Percentiles rank a stretch among this genome's conserved stretches.
These are phyloP conservation scores for Eclectus roratus DNA, from an alignment of 2,113 vertebrate species.

Conservation along the genomic window DNA sequence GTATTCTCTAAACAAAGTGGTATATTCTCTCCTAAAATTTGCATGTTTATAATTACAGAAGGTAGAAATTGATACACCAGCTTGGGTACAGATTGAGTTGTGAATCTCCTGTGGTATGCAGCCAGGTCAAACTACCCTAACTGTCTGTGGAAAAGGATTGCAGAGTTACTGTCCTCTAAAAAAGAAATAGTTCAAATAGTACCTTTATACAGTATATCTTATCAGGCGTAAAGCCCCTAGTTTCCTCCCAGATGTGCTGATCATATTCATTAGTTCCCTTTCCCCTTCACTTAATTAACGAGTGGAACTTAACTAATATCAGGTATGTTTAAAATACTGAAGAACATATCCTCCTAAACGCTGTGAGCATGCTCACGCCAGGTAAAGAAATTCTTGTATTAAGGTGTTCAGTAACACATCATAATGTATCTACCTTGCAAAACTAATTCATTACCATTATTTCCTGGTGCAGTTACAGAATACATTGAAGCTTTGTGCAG, in stretches of 20 bases:
- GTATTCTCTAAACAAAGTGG: constrained; percentile 24
- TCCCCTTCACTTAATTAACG: background rate
- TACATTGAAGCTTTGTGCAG: background rate
- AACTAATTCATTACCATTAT: background rate
- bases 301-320: background rate
- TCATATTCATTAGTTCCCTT: background rate
- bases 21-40: background rate
- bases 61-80: background rate
- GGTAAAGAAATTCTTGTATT: background rate
- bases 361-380: background rate
- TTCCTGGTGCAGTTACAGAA: background rate
- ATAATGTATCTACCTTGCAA: background rate
- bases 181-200: background rate
- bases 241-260: background rate
- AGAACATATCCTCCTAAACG: background rate
- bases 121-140: background rate
- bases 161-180: background rate
- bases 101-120: background rate
- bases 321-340: background rate
- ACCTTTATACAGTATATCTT: background rate
- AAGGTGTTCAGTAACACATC: background rate
- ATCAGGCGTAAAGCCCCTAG: background rate
- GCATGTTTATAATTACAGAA: background rate
- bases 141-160: background rate
- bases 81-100: background rate